These are phyloP conservation scores for Sepiola atlantica DNA, from an alignment of 2,888 invertebrate species.

Conservation along the genomic window DNA sequence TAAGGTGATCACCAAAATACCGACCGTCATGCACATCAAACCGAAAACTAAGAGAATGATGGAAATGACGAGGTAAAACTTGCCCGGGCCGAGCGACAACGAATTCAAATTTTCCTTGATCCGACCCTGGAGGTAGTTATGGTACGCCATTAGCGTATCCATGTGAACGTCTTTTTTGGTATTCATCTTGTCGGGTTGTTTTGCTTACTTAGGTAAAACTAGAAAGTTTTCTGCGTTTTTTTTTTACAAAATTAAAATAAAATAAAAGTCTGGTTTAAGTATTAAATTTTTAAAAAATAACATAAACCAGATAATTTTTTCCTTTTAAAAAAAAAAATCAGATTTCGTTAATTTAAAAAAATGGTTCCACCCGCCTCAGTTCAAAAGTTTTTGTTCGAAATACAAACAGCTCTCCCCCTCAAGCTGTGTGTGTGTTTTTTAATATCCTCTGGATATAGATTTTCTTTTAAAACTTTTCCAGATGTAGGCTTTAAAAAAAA, in stretches of 20 bases:
- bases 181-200: conserved; percentile 44
- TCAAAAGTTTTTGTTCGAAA: background rate
- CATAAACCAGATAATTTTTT: background rate
- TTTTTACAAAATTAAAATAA: background rate
- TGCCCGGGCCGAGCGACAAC: conserved; percentile 64
- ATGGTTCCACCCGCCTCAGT: background rate
- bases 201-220: background rate
- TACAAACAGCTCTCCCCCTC: too few species aligned
- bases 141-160: conserved; percentile 69
- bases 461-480: background rate
- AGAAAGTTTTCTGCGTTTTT: background rate
- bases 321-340: background rate
- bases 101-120: conserved; percentile 66
- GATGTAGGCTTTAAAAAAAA: background rate
- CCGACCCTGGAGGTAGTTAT: conserved; percentile 63
- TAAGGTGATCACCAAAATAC: conserved; percentile 62
- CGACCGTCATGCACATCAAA: conserved; percentile 57
- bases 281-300: background rate
- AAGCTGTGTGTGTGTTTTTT: background rate
- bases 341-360: background rate
- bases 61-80: conserved; percentile 57
- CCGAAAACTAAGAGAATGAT: conserved; percentile 55
- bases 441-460: background rate
- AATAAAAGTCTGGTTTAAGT: background rate
- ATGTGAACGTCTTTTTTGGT: conserved; percentile 63